Evolutionary conservation across 2,888 invertebrate species (phyloP), one percentile per base, ranked within the genome.

Genomic region (Melinaea marsaeus): DNA sequence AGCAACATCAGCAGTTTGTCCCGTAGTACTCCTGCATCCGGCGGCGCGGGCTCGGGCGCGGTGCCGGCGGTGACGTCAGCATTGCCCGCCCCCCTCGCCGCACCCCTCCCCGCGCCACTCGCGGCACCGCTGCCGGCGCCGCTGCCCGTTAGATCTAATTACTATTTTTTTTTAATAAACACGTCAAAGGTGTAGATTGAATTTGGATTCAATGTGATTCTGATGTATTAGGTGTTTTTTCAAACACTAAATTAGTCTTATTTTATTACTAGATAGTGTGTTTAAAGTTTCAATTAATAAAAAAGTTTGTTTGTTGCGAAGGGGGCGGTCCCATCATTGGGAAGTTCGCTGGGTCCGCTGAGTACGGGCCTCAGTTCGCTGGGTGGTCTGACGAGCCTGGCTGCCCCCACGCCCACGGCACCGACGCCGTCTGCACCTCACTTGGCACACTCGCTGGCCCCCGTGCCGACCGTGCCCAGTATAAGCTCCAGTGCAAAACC

Each of bases 1-100:
- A 96, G 95, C 91, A 96, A 94, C 89, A 95, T 96, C 80, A 95
- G 95, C 92, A 96, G 95, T 84, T 88, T 96, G 80, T 96, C 95
- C 75, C 93, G 96, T 77, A 84, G 93, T 75, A 93, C 94, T 70
- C 91, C 93, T 22, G 91, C 92, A 67, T 92, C 93, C 69, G 82
- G 75, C 60, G 78, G 81, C 55, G 77, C 86, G 46, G 78, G 81
- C 55, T 77, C 86, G 45, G 78, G 84, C 35, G 81, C 84, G 64
- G 79, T 84, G 34, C 79, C 81, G 58, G 78, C 85, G 57, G 79
- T 63, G 37, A 65, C 67, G 6, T 67, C 84, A 58, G 79, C 72
- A n/a, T 58, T 72, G 37, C 64, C 80, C 37, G 76, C 84, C 34
- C 78, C 88, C 60, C 75, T 85, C 62, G 76, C 84, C 9, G 81